phyloP scores from a whole-genome alignment of 2,797 vertebrate species.

The Aplochiton taeniatus region DNA sequence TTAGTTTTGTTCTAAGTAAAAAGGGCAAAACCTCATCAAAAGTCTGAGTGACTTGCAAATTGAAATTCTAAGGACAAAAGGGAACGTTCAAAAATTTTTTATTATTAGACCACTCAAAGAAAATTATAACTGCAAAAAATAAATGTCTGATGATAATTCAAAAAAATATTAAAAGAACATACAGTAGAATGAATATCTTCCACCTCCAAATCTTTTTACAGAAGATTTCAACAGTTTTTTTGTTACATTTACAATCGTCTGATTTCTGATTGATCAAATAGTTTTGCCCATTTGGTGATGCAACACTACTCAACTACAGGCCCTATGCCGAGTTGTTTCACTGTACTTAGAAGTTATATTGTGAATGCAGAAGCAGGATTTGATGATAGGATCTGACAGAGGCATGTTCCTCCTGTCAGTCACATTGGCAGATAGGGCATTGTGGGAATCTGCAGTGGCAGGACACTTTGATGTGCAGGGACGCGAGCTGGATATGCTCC shows the following conservation, averaged over 20 bases:
- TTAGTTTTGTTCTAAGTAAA: too few species aligned
- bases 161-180: too few species aligned
- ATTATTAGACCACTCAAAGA: too few species aligned
- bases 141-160: too few species aligned
- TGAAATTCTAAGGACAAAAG: too few species aligned
- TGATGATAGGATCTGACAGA: constrained; percentile 34
- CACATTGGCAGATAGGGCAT: constrained; percentile 30
- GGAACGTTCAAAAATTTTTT: too few species aligned
- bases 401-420: constrained; percentile 31
- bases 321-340: neutral
- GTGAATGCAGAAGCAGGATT: constrained; percentile 17
- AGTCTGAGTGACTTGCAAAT: too few species aligned
- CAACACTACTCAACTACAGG: constrained; percentile 10
- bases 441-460: constrained; percentile 24
- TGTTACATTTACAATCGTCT: neutral
- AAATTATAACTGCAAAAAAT: too few species aligned
- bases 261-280: constrained; percentile 29
- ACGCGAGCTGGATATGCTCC: constrained; percentile 20
- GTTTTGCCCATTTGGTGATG: too few species aligned
- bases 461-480: constrained; percentile 33
- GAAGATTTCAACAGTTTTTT: neutral
- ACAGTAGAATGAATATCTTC: too few species aligned
- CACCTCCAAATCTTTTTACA: too few species aligned
- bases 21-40: too few species aligned
- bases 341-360: constrained; percentile 19